These are phyloP conservation scores for Dynastes grantii DNA, from an alignment of 2,888 invertebrate species.

Conservation along the genomic window DNA sequence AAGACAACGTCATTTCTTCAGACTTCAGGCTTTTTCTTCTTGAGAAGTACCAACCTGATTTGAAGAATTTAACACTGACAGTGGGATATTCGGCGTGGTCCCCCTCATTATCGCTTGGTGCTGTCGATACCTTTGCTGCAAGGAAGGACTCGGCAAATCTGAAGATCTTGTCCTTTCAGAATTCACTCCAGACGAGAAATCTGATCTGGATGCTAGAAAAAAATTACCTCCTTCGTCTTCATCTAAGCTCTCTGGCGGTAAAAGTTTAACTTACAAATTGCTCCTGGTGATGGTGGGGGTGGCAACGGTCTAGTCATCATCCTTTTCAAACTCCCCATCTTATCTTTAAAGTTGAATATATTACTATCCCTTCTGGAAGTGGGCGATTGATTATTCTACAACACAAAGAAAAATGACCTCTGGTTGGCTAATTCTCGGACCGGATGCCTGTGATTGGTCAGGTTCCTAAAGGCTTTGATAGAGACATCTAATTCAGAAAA, in stretches of 20 bases:
- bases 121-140: conserved; percentile 75
- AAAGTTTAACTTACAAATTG: conserved; percentile 42
- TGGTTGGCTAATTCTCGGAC: conserved; percentile 18
- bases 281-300: conserved; percentile 69
- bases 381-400: conserved; percentile 53
- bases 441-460: conserved; percentile 1
- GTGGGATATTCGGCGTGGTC: conserved; percentile 68
- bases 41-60: conserved; percentile 60
- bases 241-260: background rate
- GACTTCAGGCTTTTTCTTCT: background rate
- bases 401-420: conserved; percentile 44
- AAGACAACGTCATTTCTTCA: background rate
- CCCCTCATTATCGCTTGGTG: conserved; percentile 74
- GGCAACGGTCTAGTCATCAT: conserved; percentile 73
- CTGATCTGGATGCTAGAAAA: conserved; percentile 63
- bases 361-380: conserved; percentile 64
- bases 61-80: conserved; percentile 64
- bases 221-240: background rate
- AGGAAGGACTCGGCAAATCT: conserved; percentile 65
- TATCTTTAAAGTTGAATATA: conserved; percentile 68
- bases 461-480: conserved; percentile 54
- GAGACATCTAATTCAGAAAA: conserved; percentile 49
- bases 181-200: conserved; percentile 60
- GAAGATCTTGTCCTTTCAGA: conserved; percentile 58
- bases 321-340: conserved; percentile 71